Evolutionary conservation across 2,888 invertebrate species (phyloP), one percentile per base, ranked within the genome.

Genomic region (Pachliopta kotzebuea): DNA sequence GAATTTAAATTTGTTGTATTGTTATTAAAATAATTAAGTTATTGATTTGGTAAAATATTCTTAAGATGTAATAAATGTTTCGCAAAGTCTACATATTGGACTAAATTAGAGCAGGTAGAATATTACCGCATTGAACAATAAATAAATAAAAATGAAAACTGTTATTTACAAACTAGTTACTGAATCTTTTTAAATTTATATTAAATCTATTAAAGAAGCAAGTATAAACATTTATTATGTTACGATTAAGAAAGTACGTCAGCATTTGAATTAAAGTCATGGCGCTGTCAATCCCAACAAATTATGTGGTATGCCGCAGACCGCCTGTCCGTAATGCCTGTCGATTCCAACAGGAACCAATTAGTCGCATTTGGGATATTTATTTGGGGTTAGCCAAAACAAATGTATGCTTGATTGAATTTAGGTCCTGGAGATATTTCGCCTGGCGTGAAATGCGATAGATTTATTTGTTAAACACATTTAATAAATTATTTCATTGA

Each of bases 341-440:
- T 84, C 85, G 83, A 83, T 80, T 81, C 83, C 82, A 82, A 80
- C 84, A 81, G 83, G 81, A 82, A 84, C 86, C 86, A 87, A 87
- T 87, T 87, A 86, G 87, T 87, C 85, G 80, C 74, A 73, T 77
- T 77, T 75, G 77, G 76, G 81, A 86, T 86, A 86, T 86, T 87
- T 87, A 86, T 86, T 85, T 86, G 85, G 83, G 85, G 85, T 82
- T 80, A 79, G 78, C 84, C 81, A 80, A 79, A 83, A 85, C 83
- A 84, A 86, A 65, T 65, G 60, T 65, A 56, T 52, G 52, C 45
- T 57, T 61, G 60, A 65, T 65, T 65, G 60, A 61, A 65, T 65
- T 53, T 65, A 57, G 62, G 26, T 45, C 42, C 31, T 21, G 14
- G 50, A 52, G 20, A 21, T 52, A 21, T 52, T 52, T 52, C 8